phyloP scores from a whole-genome alignment of 2,113 vertebrate genomes.

The Hypanus sabinus region DNA sequence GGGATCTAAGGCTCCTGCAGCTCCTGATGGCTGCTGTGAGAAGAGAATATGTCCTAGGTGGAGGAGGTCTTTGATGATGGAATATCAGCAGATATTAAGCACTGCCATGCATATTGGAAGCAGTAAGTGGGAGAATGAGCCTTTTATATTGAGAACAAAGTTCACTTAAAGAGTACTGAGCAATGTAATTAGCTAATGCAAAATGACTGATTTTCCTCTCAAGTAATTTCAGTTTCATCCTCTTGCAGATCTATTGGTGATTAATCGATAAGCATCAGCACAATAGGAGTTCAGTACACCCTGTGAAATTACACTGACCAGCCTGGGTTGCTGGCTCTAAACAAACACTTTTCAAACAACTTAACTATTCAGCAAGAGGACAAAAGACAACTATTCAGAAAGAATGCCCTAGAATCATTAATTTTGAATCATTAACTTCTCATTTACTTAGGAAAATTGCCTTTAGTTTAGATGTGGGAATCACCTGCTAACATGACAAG shows the following conservation, averaged over 20 bases:
- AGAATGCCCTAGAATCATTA: background rate
- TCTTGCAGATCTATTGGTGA: background rate
- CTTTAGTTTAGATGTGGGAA: background rate
- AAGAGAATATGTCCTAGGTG: too few species aligned
- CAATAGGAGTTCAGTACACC: background rate
- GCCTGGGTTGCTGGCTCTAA: background rate
- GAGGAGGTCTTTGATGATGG: too few species aligned
- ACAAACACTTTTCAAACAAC: background rate
- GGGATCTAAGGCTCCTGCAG: too few species aligned
- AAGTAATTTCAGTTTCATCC: background rate
- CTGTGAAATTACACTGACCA: background rate
- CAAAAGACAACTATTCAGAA: background rate
- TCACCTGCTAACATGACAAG: background rate
- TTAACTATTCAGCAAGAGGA: background rate
- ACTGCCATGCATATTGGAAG: too few species aligned
- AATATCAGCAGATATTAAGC: background rate
- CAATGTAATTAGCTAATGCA: background rate
- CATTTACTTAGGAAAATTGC: background rate
- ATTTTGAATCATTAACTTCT: conserved; percentile 1
- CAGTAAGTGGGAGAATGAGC: background rate
- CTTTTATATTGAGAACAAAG: conserved; percentile 1
- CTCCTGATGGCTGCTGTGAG: too few species aligned
- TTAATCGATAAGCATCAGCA: background rate
- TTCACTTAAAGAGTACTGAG: background rate
- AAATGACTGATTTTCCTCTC: background rate